Evolutionary conservation across 2,888 invertebrate species (phyloP), one percentile per base, ranked within the genome.

Genomic region (Elegia similella): DNA sequence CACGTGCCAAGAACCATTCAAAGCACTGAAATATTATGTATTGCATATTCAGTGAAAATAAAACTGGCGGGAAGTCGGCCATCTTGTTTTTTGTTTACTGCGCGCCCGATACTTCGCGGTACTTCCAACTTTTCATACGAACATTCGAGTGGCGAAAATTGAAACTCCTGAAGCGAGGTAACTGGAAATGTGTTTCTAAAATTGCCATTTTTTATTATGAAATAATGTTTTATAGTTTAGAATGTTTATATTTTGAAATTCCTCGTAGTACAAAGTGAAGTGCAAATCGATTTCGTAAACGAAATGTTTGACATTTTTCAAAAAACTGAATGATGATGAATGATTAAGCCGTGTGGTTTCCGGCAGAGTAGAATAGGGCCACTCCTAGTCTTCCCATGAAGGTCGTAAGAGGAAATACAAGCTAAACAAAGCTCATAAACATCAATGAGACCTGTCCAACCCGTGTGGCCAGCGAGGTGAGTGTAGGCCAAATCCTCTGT

Each of bases 21-120:
- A 65, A 72, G 69, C 56, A 65, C 65, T 56, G 72, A 55, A 78
- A 77, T 77, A 76, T 77, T 76, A 78, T 74, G 77, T 80, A 81
- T 80, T 84, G 82, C 82, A 83, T 83, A 84, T 82, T 82, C 78
- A 78, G 73, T 75, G 71, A 72, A 75, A 77, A 75, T 73, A 76
- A 76, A 76, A 69, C 68, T 69, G 58, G 62, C 55, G 57, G 62
- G 66, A 65, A 61, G 66, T 58, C 75, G 61, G 77, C 80, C 83
- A 81, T 84, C 77, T 81, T 80, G 76, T 64, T 72, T 56, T 48
- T 42, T 56, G 43, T 43, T 54, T 42, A 54, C 54, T 46, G 32
- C 8, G 16, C 15, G 60, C 58, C 52, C 46, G 56, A 62, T 60
- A 56, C 47, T 16, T 34, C 34, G 50, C 12, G 50, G 50, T 50